Percentiles rank a stretch among this genome's conserved stretches.
Evolutionary conservation across 2,113 vertebrate genomes (phyloP).

Genomic region (Aegotheles bennettii): DNA sequence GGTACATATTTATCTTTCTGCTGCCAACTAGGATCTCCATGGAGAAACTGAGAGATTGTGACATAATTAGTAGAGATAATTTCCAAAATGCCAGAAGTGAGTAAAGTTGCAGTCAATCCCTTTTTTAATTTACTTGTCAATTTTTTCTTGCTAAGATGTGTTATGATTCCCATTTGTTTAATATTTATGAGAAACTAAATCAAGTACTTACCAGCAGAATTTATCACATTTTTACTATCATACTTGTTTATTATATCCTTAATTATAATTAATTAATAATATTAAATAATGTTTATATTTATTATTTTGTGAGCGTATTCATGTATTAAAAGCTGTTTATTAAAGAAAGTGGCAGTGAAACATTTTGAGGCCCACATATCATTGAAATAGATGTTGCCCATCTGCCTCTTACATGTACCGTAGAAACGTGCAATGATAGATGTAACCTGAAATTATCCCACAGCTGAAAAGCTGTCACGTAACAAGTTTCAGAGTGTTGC

Average conservation of each 20-base stretch:
- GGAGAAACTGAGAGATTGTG: constrained; percentile 5
- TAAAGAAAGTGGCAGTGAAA: not conserved
- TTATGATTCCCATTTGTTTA: not conserved
- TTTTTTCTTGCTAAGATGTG: not conserved
- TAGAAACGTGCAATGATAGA: not conserved
- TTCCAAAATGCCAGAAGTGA: constrained; percentile 13
- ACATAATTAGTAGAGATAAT: not conserved
- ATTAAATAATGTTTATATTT: not conserved
- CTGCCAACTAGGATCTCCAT: constrained; percentile 8
- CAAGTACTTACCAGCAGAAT: not conserved
- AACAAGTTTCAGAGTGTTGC: not conserved
- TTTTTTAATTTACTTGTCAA: not conserved
- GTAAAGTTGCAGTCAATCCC: not conserved
- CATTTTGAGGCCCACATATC: not conserved
- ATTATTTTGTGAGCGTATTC: not conserved
- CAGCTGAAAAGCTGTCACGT: not conserved
- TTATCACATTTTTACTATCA: not conserved
- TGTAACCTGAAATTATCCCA: not conserved
- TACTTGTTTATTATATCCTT: not conserved
- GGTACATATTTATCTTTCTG: constrained; percentile 28
- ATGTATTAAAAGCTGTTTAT: not conserved
- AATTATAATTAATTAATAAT: not conserved
- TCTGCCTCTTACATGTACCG: not conserved
- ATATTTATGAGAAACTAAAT: not conserved
- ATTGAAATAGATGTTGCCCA: not conserved